Percentiles rank a stretch among this genome's conserved stretches.
Evolutionary conservation across 1,140 invertebrate species (phyloP).

Genomic region (Leptoteleia sp.): DNA sequence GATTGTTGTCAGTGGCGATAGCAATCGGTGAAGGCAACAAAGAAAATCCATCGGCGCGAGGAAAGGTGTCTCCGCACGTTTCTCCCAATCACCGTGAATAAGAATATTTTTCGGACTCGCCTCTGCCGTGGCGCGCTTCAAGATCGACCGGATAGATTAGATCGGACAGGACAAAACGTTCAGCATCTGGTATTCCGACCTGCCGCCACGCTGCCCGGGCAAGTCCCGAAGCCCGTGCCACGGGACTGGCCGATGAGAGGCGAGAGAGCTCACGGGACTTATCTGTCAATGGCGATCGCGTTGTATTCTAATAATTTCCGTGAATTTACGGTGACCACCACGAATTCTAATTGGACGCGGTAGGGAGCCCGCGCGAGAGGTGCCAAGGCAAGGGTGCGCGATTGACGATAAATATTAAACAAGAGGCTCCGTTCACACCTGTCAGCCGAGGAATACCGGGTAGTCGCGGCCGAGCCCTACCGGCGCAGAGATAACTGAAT

Average conservation of each 20-base stretch:
- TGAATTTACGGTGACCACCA: conserved; percentile 70
- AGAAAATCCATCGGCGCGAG: conserved; percentile 44
- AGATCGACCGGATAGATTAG: conserved; percentile 71
- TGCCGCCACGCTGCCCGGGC: conserved; percentile 29
- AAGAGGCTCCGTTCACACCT: conserved; percentile 67
- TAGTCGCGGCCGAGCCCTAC: conserved; percentile 34
- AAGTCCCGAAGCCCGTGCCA: conserved; percentile 43
- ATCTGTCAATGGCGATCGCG: conserved; percentile 67
- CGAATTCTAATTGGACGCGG: conserved; percentile 70
- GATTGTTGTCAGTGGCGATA: conserved; percentile 24
- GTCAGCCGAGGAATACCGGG: conserved; percentile 41
- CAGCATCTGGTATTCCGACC: conserved; percentile 74
- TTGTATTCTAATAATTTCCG: conserved; percentile 78
- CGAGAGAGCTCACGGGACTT: conserved; percentile 57
- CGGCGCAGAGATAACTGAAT: conserved; percentile 75
- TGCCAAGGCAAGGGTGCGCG: conserved; percentile 71
- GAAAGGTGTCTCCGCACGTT: conserved; percentile 51
- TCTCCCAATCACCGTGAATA: conserved; percentile 41
- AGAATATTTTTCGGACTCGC: conserved; percentile 53
- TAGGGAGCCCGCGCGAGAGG: conserved; percentile 54
- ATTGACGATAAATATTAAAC: conserved; percentile 79
- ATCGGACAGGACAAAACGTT: conserved; percentile 67
- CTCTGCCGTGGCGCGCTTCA: conserved; percentile 37
- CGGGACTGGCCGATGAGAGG: conserved; percentile 18
- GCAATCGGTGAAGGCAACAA: conserved; percentile 28